Percentiles rank a stretch among this genome's conserved stretches.
Evolutionary conservation across 2,113 vertebrate species (phyloP).

Genomic region (Percopsis transmontana): DNA sequence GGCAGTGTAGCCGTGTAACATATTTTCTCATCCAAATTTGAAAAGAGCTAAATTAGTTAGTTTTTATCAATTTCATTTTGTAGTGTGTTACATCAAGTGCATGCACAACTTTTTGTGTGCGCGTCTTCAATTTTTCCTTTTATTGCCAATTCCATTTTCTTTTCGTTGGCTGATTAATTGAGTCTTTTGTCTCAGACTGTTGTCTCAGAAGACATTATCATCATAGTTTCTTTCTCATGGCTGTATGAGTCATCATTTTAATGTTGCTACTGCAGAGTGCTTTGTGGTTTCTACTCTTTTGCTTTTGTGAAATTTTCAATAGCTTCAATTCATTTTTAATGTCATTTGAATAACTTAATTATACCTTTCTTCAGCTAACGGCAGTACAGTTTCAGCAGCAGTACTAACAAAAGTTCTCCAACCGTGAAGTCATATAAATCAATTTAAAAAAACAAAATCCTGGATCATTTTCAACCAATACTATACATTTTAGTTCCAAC

Average conservation of each 20-base stretch:
- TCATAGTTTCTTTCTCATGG: slow-evolving; percentile 49
- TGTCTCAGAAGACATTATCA: slow-evolving; percentile 44
- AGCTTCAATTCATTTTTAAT: slow-evolving; percentile 35
- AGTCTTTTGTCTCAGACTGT: slow-evolving; percentile 47
- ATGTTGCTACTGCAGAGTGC: slow-evolving; percentile 51
- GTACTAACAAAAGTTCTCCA: slow-evolving; percentile 21
- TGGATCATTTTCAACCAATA: neutral
- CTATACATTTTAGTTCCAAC: slow-evolving; percentile 1
- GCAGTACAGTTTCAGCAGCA: neutral
- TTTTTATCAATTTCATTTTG: slow-evolving; percentile 35
- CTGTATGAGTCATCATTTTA: slow-evolving; percentile 53
- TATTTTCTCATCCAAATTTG: slow-evolving; percentile 1
- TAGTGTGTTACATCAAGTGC: slow-evolving; percentile 17
- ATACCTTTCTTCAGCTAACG: slow-evolving; percentile 53
- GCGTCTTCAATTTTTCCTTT: slow-evolving; percentile 56
- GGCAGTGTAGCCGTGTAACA: neutral
- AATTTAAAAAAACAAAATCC: slow-evolving; percentile 1
- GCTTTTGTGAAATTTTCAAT: slow-evolving; percentile 57
- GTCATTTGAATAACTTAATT: slow-evolving; percentile 43
- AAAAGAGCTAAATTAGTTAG: too few relatives aligned
- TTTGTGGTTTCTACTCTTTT: slow-evolving; percentile 52
- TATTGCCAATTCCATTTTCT: slow-evolving; percentile 39
- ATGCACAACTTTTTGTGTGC: slow-evolving; percentile 77
- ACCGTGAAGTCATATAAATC: slow-evolving; percentile 17
- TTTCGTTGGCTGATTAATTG: slow-evolving; percentile 54